Evolutionary conservation across 2,113 vertebrate genomes (phyloP).

Genomic region (Lasiurus borealis): DNA sequence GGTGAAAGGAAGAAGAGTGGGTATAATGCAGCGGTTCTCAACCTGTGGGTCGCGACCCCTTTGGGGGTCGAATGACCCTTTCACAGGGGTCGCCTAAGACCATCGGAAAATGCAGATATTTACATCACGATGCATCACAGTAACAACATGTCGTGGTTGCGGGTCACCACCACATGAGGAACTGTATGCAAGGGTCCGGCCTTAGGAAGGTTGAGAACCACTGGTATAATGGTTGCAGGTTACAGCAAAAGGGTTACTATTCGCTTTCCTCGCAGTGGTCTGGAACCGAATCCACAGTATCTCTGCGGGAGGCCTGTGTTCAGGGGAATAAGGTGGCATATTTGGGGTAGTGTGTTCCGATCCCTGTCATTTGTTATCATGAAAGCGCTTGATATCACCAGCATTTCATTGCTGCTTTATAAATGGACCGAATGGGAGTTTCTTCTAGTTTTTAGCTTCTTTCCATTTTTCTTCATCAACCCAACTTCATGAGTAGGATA

Average conservation of each 20-base stretch:
- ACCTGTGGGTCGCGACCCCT: no score
- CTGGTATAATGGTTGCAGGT: no score
- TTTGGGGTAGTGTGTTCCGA: neutral
- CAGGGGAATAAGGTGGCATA: neutral
- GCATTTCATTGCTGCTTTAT: conserved; percentile 58
- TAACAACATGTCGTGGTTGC: no score
- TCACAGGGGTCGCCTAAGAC: no score
- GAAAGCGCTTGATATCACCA: conserved; percentile 48
- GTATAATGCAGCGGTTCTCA: no score
- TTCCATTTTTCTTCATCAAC: conserved; percentile 62
- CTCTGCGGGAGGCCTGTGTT: neutral
- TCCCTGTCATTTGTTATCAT: neutral
- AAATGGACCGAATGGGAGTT: conserved; percentile 47
- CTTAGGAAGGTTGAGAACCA: no score
- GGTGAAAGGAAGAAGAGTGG: no score
- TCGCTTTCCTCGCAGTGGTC: neutral
- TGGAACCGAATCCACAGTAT: neutral
- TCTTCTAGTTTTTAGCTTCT: conserved; percentile 48
- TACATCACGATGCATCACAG: no score
- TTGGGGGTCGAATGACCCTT: no score
- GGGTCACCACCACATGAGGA: no score
- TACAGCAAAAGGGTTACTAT: neutral
- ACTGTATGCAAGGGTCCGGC: no score
- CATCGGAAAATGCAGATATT: no score
- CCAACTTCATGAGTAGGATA: conserved; percentile 52